Evolutionary conservation across 2,888 invertebrate genomes (phyloP).

Genomic region (Chalcis sispes): DNA sequence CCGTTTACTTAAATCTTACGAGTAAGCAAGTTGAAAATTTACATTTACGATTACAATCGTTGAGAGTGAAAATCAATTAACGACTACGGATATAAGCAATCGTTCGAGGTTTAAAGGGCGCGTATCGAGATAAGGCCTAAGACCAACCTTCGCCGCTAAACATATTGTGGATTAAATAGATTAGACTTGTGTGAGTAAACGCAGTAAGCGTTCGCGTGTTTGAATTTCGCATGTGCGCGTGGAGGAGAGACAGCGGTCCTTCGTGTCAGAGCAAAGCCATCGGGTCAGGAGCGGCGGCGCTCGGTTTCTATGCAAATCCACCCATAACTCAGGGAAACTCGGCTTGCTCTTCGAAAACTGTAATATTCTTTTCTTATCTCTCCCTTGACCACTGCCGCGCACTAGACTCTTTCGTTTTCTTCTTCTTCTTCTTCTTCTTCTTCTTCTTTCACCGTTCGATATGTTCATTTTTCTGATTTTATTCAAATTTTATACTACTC

Average conservation of each 20-base stretch:
- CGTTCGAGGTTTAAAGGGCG: not conserved
- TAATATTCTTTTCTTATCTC: slow-evolving; percentile 17
- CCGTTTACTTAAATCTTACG: too few relatives aligned
- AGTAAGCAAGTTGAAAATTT: too few relatives aligned
- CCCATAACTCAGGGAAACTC: slow-evolving; percentile 64
- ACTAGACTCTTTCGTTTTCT: too few relatives aligned
- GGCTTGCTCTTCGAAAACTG: slow-evolving; percentile 48
- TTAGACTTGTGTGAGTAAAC: not conserved
- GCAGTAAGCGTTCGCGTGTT: not conserved
- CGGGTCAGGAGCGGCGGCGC: not conserved
- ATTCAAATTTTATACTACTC: too few relatives aligned
- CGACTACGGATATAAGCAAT: too few relatives aligned
- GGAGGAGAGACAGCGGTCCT: not conserved
- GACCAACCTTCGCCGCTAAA: not conserved
- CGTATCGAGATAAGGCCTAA: not conserved
- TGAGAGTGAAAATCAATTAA: not conserved
- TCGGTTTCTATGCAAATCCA: slow-evolving; percentile 34
- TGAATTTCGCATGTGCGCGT: too few relatives aligned
- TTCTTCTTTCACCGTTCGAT: not conserved
- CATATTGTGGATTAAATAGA: slow-evolving; percentile 28
- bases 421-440: too few relatives aligned
- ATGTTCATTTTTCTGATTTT: slow-evolving; percentile 19
- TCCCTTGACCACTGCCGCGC: slow-evolving; percentile 12
- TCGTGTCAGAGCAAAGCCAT: not conserved
- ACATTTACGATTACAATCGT: too few relatives aligned